Evolutionary conservation across 2,113 vertebrate genomes (phyloP), one percentile per base, ranked within the genome.

Genomic region (Oreocharis arfaki): DNA sequence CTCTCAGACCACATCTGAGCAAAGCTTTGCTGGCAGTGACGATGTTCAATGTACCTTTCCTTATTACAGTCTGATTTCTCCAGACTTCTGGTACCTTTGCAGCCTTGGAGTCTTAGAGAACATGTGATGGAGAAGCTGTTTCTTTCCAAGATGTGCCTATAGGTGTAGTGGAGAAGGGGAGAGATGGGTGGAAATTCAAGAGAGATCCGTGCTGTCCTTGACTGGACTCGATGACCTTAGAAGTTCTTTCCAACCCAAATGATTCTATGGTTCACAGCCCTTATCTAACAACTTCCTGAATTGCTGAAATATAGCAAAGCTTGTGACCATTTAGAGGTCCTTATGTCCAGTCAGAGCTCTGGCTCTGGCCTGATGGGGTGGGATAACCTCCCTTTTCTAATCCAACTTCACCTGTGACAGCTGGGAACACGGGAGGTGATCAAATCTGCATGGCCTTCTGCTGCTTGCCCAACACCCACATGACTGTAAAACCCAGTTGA

Each of bases 41-140:
- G 1, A 23, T 1, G 2, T 73, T 60, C 19, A 57, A 13, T 1
- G 3, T 16, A 46, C 13, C 16, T 86, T 78, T 20, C 11, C 15
- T 47, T 41, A 4, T 17, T 44, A 9, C 26, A 39, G 8, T 11
- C 61, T 0, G 0, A 0, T 39, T 83, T 94, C 39, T 65, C 61
- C 52, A 46, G 30, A 10, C 6, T 30, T 30, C 13, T 4, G 3
- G 10, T 52, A 18, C 9, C 44, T 84, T 39, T 74, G 26, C 42
- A 82, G 68, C 28, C 57, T 47, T 13, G 16, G 3, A 84, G 7
- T 10, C 16, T 50, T 23, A 61, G 55, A 69, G 37, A 9, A 74
- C 1, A 2, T 5, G 3, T n/a, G n/a, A 47, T 35, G 20, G 52
- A 82, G 21, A 52, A 47, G 23, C 22, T 13, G 19, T 47, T 80